Evolutionary conservation across 2,888 invertebrate genomes (phyloP).

Genomic region (Sepioteuthis lessoniana): DNA sequence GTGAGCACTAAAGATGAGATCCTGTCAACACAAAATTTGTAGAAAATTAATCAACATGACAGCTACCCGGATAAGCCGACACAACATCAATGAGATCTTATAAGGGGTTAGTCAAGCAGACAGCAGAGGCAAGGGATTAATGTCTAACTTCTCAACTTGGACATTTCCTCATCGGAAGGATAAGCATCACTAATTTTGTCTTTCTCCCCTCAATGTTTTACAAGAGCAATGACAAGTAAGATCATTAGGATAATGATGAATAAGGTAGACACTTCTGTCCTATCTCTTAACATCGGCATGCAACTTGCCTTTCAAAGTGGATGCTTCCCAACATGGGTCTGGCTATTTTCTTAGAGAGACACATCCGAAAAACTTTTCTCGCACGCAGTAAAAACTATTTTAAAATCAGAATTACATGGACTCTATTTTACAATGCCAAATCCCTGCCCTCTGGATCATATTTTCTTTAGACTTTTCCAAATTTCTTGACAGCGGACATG

Average conservation of each 20-base stretch:
- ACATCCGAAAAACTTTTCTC: background rate
- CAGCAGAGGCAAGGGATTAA: background rate
- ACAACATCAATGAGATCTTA: slow-evolving; percentile 8
- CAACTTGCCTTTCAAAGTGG: background rate
- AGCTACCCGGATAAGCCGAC: slow-evolving; percentile 12
- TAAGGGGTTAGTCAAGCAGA: background rate
- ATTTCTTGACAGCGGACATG: background rate
- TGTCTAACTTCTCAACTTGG: background rate
- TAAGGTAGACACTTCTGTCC: background rate
- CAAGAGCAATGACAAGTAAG: background rate
- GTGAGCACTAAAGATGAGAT: background rate
- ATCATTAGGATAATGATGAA: background rate
- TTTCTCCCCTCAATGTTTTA: background rate
- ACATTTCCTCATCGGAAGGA: background rate
- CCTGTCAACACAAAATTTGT: slow-evolving; percentile 21
- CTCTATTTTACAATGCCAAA: background rate
- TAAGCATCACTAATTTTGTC: slow-evolving; percentile 33
- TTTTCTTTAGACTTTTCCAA: background rate
- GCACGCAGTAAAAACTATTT: slow-evolving; percentile 33
- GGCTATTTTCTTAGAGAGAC: background rate
- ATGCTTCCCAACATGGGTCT: background rate
- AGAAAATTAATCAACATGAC: background rate
- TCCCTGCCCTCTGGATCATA: background rate
- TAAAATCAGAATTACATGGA: background rate
- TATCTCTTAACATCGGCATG: background rate